A percentile compares a stretch with the other conserved stretches of the same genome.
Evolutionary conservation across 2,113 vertebrate genomes (phyloP).

Genomic region (Oreochromis spilurus): DNA sequence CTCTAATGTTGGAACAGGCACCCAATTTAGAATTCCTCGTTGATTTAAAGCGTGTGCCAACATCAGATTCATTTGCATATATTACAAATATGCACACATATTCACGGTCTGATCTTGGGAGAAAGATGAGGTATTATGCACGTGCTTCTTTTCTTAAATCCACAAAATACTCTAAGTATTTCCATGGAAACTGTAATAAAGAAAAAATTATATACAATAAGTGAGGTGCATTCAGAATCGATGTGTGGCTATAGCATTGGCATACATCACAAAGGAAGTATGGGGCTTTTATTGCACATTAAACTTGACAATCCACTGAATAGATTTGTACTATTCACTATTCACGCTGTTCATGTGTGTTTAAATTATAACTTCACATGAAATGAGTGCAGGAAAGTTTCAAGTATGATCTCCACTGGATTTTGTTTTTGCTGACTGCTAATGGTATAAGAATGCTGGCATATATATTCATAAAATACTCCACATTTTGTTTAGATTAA

Average conservation of each 20-base stretch:
- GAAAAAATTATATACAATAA: neutral
- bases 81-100: neutral
- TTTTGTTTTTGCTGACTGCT: neutral
- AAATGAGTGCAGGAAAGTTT: neutral
- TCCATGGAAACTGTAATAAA: conserved; percentile 34
- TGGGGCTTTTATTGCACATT: neutral
- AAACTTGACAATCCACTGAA: neutral
- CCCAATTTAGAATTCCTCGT: neutral
- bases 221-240: neutral
- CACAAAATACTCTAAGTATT: neutral
- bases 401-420: neutral
- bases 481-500: neutral
- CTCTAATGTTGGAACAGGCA: conserved; percentile 1
- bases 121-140: neutral
- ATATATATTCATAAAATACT: neutral
- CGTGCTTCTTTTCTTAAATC: neutral
- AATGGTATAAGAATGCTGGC: neutral
- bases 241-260: neutral
- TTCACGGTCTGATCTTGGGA: neutral
- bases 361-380: neutral
- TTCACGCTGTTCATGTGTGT: neutral
- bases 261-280: neutral
- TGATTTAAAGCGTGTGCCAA: conserved; percentile 22
- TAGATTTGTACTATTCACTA: neutral
- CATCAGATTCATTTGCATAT: conserved; percentile 6